phyloP scores from a whole-genome alignment of 2,888 invertebrate species.

The Noctua fimbriata region DNA sequence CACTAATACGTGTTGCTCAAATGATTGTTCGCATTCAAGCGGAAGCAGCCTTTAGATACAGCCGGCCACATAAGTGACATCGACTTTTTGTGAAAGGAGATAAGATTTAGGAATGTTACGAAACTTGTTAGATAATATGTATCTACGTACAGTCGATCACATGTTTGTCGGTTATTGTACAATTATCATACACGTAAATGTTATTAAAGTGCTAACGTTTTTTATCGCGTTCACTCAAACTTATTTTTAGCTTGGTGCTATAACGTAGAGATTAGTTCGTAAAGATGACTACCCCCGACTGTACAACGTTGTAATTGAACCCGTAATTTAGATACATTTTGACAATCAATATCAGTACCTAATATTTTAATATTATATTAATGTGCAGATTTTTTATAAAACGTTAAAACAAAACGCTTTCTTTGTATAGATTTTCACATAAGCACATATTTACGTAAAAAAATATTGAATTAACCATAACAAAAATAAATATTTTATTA shows the following conservation, averaged over 20 bases:
- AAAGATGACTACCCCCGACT: conserved; percentile 59
- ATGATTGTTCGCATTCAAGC: conserved; percentile 34
- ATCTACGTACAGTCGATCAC: conserved; percentile 7
- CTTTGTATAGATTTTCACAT: conserved; percentile 22
- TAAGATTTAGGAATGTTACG: conserved; percentile 28
- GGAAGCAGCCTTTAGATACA: not conserved
- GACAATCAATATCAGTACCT: conserved; percentile 29
- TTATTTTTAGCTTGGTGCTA: conserved; percentile 73
- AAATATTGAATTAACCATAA: conserved; percentile 29
- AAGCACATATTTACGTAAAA: conserved; percentile 46
- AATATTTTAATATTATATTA: conserved; percentile 27
- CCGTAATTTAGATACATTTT: conserved; percentile 38
- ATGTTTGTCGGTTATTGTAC: conserved; percentile 27
- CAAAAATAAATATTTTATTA: conserved; percentile 52
- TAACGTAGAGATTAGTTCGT: conserved; percentile 60
- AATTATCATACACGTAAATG: conserved; percentile 34
- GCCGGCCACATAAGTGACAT: conserved; percentile 22
- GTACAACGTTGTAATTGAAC: conserved; percentile 53
- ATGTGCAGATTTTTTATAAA: conserved; percentile 40
- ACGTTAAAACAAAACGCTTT: conserved; percentile 21
- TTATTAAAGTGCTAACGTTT: conserved; percentile 48
- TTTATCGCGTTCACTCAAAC: conserved; percentile 53
- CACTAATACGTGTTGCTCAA: conserved; percentile 61
- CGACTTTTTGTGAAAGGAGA: conserved; percentile 25
- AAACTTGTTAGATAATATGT: conserved; percentile 27